A percentile compares a stretch with the other conserved stretches of the same genome.
These are phyloP conservation scores for Platichthys flesus DNA, from an alignment of 2,113 vertebrate genomes.

Conservation along the genomic window DNA sequence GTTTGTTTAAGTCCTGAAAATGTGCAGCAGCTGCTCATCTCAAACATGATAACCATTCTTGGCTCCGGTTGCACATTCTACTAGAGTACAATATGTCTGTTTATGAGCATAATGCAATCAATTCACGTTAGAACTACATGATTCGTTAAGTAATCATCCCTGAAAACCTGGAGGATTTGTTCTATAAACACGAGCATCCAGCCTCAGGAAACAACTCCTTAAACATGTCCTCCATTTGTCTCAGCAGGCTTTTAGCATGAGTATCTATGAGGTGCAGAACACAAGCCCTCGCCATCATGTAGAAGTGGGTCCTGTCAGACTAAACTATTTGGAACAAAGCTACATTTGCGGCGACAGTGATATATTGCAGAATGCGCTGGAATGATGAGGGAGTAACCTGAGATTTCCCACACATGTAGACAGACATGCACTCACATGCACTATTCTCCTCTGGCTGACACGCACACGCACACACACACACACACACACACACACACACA, in stretches of 20 bases:
- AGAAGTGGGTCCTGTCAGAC: conserved; percentile 61
- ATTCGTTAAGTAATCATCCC: neutral
- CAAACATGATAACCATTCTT: conserved; percentile 3
- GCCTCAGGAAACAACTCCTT: neutral
- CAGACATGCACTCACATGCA: conserved; percentile 21
- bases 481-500: conserved; percentile 15
- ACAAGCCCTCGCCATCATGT: conserved; percentile 18
- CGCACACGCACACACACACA: conserved; percentile 22
- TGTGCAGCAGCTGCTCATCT: conserved; percentile 40
- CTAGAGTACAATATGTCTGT: neutral
- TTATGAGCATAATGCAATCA: conserved; percentile 10
- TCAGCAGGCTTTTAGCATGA: conserved; percentile 10
- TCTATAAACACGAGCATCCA: neutral
- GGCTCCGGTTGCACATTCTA: neutral
- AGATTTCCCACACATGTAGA: conserved; percentile 43
- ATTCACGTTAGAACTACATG: neutral
- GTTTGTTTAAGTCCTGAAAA: conserved; percentile 14
- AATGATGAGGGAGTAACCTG: conserved; percentile 66
- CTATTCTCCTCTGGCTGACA: conserved; percentile 10
- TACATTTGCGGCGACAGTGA: conserved; percentile 62
- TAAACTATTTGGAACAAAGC: conserved; percentile 50
- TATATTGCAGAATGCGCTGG: conserved; percentile 60
- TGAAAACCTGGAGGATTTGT: conserved; percentile 12
- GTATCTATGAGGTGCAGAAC: conserved; percentile 9
- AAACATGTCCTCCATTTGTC: conserved; percentile 5